Base-by-base conservation (phyloP, 2,113 vertebrate genomes). In the Percina caprodes region DNA sequence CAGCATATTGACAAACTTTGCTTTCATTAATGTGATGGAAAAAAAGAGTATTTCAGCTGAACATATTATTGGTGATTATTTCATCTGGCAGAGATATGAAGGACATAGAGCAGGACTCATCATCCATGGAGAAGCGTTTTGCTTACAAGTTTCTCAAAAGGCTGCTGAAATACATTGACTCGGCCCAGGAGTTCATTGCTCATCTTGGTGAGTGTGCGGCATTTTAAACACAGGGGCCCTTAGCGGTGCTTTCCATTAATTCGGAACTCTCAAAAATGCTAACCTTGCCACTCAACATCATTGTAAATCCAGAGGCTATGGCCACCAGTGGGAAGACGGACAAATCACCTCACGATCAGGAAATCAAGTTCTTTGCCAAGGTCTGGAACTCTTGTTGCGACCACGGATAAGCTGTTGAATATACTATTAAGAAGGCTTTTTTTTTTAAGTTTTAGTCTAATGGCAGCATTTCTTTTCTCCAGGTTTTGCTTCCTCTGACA, bases 301-400 rank as follows among this genome's bases (percentile, higher is more conserved):
- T 21, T 76, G 8, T 81, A 51, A 14, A 85, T 93, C 49, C 91
- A 99, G 98, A 99, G 96, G 97, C 98, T 10, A 96, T 98, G 95
- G 97, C 97, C 75, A 96, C 96, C 76, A 99, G 98, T 78, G 97
- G 97, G 68, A 99, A 99, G 95, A 97, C 96, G 0, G 98, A 99
- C 90, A 99, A 97, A 92, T 99, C 98, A 13, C 97, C 98, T 69
- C 98, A 98, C 75, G 98, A 99, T 81, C 98, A 98, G 90, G 97
- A 99, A 92, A 99, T 99, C 84, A 99, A 99, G 88, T 99, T 99
- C 90, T 99, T 99, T 93, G 98, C 98, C 52, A 99, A 99, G 97
- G 98, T 99, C 89, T 92, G 95, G 83, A 18, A 35, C 10, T 23
- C 13, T 12, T 67, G 12, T 55, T 58, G 30, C 52, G 74, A 16